Evolutionary conservation across 2,797 vertebrate species (phyloP).

Genomic region (Coracias cyanogaster): DNA sequence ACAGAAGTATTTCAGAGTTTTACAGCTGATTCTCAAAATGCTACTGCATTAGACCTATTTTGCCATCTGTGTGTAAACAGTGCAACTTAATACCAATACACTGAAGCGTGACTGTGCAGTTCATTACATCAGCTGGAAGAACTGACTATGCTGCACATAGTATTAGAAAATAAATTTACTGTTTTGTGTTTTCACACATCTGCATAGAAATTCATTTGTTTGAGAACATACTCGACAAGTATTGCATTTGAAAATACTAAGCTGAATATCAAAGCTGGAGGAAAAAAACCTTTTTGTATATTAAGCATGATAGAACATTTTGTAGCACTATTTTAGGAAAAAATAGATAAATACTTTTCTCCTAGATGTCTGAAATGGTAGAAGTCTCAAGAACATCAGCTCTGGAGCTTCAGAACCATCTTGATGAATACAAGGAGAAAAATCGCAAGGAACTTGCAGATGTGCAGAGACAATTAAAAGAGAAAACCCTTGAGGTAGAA

Average conservation of each 20-base stretch:
- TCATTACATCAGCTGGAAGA: background rate
- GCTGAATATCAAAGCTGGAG: background rate
- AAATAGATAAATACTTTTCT: background rate
- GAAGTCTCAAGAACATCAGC: slow-evolving; percentile 88
- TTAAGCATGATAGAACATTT: background rate
- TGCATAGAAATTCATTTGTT: background rate
- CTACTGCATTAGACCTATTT: background rate
- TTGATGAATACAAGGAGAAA: slow-evolving; percentile 94
- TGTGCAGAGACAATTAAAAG: slow-evolving; percentile 89
- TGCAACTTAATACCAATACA: background rate
- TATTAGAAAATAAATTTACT: background rate
- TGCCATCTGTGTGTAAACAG: background rate
- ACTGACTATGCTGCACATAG: background rate
- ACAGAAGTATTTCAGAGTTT: background rate
- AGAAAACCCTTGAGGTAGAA: slow-evolving; percentile 89
- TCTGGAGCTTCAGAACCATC: slow-evolving; percentile 92
- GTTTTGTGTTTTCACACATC: background rate
- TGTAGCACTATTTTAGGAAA: background rate
- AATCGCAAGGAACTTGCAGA: slow-evolving; percentile 89
- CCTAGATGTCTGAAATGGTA: slow-evolving; percentile 91
- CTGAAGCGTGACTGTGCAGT: background rate
- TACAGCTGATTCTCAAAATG: background rate
- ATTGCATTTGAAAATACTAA: background rate
- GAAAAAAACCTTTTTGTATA: background rate
- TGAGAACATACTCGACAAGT: background rate